Percentiles rank a stretch among this genome's conserved stretches.
These are phyloP conservation scores for Antennarius striatus DNA, from an alignment of 2,113 vertebrate species.

Conservation along the genomic window DNA sequence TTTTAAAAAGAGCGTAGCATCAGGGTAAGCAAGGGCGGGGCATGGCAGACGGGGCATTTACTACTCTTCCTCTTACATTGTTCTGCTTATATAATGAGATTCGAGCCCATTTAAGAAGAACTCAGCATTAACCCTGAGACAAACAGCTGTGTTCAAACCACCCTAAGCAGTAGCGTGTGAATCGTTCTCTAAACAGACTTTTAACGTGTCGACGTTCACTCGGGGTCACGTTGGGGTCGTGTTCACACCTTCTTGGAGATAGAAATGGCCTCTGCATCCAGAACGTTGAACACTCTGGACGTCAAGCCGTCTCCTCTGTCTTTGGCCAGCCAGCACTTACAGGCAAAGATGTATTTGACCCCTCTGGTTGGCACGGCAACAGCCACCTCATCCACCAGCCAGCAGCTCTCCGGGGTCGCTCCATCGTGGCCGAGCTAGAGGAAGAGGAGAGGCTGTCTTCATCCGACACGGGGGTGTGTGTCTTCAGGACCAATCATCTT, in stretches of 20 bases:
- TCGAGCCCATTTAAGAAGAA: no score
- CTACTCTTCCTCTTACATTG: no score
- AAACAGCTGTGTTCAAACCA: no score
- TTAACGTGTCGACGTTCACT: no score
- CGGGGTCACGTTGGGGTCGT: no score
- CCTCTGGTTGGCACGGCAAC: conserved; percentile 92
- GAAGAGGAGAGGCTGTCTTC: conserved; percentile 35
- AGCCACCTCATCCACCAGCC: conserved; percentile 90
- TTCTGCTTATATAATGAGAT: no score
- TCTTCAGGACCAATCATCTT: neutral
- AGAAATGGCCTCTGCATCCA: conserved; percentile 88
- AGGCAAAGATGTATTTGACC: conserved; percentile 87
- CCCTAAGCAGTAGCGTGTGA: no score
- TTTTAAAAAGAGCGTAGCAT: neutral
- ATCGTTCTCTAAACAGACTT: no score
- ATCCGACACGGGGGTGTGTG: conserved; percentile 6
- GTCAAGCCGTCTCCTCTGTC: conserved; percentile 94
- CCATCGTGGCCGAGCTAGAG: conserved; percentile 93
- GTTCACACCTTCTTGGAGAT: conserved; percentile 86
- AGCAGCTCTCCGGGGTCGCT: conserved; percentile 94
- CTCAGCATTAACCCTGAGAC: no score
- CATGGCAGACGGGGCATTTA: no score
- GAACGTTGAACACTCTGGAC: conserved; percentile 86
- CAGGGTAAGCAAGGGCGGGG: no score
- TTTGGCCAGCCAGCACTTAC: conserved; percentile 97